Percentiles rank a stretch among this genome's conserved stretches.
These are phyloP conservation scores for Hippopotamyrus pictus DNA, from an alignment of 2,797 vertebrate species.

Conservation along the genomic window DNA sequence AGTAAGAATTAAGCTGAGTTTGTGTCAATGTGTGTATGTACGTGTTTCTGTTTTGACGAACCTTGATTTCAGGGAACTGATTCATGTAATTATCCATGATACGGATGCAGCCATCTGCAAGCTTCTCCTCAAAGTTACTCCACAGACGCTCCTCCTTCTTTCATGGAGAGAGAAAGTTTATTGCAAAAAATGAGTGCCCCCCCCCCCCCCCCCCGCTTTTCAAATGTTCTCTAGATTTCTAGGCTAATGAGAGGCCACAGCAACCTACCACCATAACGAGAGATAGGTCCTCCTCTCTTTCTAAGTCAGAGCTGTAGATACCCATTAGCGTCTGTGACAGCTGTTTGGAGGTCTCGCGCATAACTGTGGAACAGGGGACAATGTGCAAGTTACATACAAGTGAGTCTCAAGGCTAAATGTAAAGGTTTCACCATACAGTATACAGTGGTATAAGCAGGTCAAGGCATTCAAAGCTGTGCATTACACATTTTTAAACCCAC, in stretches of 20 bases:
- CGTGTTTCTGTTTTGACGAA: constrained; percentile 33
- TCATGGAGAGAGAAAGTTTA: neutral
- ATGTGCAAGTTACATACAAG: neutral
- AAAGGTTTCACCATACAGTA: neutral
- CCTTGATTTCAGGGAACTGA: constrained; percentile 88
- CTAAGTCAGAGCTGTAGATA: constrained; percentile 79
- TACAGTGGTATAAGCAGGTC: neutral
- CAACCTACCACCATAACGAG: constrained; percentile 70
- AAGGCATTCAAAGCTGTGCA: neutral
- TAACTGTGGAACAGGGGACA: constrained; percentile 51
- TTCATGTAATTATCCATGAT: constrained; percentile 87
- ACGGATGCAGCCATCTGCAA: constrained; percentile 76
- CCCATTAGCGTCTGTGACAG: constrained; percentile 80
- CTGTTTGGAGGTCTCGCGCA: constrained; percentile 83
- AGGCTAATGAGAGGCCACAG: neutral
- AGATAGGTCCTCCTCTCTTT: constrained; percentile 70
- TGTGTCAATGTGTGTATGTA: neutral
- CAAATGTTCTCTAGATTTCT: neutral
- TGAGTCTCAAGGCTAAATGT: neutral
- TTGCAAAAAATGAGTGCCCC: neutral
- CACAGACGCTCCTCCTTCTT: constrained; percentile 89
- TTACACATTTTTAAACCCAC: neutral
- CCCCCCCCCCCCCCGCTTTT: neutral
- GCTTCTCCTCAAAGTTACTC: constrained; percentile 88
- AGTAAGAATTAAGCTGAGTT: neutral